Conservation (phyloP, 1,140 invertebrate species). For the Brachionus asplanchnoidis region DNA sequence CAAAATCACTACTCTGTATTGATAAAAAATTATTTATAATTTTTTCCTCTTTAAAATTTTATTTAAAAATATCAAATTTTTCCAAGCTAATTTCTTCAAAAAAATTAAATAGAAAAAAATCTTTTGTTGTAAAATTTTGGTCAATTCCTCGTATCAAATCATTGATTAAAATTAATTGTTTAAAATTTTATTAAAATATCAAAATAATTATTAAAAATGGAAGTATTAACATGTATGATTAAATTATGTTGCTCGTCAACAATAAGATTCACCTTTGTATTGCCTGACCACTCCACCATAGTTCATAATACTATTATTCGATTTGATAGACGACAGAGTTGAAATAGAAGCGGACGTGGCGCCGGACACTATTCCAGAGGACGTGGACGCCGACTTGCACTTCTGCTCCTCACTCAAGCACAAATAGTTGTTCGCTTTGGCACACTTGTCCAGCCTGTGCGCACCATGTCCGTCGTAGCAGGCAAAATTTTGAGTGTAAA, state of each 20-base stretch:
- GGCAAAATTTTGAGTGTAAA: background rate
- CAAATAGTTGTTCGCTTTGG: background rate
- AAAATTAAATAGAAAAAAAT: too few species aligned
- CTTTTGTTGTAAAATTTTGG: too few species aligned
- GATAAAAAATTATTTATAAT: too few species aligned
- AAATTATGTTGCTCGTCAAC: background rate
- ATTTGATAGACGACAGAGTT: background rate
- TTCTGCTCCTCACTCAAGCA: background rate
- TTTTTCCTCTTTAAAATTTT: too few species aligned
- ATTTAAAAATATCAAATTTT: too few species aligned
- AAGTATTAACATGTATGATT: background rate
- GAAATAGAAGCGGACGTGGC: background rate
- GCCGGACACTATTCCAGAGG: background rate
- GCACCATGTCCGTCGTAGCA: background rate
- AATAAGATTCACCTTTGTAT: constrained; percentile 30
- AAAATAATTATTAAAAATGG: background rate
- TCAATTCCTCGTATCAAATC: too few species aligned
- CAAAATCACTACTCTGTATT: too few species aligned
- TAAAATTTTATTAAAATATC: too few species aligned
- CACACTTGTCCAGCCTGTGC: background rate
- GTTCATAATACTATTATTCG: constrained; percentile 20
- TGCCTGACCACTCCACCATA: background rate
- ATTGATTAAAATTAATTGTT: too few species aligned
- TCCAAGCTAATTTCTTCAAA: too few species aligned
- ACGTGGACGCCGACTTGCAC: background rate